Conservation (phyloP, 2,797 vertebrate species). For the Hypotaenidia philippensis region DNA sequence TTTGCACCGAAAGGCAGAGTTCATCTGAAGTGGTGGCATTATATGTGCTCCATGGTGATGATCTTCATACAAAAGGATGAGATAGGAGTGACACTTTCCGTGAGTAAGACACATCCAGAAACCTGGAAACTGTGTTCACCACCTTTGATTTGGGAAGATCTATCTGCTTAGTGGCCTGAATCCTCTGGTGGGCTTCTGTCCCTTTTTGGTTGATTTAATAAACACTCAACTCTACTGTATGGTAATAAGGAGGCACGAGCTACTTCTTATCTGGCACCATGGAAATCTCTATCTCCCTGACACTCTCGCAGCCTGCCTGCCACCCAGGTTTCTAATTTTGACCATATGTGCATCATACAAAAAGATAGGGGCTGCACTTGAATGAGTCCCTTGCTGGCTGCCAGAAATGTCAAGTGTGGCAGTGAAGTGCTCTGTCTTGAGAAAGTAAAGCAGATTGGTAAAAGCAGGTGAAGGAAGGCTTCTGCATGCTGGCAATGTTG, state of each 20-base stretch:
- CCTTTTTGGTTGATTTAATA: not conserved
- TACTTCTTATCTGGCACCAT: not conserved
- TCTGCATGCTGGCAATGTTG: not conserved
- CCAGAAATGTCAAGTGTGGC: not conserved
- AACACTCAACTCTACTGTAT: not conserved
- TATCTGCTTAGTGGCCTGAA: not conserved
- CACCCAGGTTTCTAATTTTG: not conserved
- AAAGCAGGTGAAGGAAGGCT: not conserved
- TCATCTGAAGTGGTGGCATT: not conserved
- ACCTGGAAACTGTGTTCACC: not conserved
- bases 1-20: not conserved
- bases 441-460: not conserved
- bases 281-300: not conserved
- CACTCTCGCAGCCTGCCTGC: not conserved
- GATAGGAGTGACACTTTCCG: not conserved
- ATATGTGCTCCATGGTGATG: accelerated
- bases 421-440: not conserved
- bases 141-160: not conserved
- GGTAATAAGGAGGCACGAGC: accelerated
- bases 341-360: not conserved
- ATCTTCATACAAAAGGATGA: not conserved
- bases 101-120: not conserved
- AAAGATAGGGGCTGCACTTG: not conserved
- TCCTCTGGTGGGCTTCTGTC: not conserved
- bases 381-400: not conserved